Base-by-base conservation (phyloP, 2,888 invertebrate species). In the Ormyrus nitidulus region DNA sequence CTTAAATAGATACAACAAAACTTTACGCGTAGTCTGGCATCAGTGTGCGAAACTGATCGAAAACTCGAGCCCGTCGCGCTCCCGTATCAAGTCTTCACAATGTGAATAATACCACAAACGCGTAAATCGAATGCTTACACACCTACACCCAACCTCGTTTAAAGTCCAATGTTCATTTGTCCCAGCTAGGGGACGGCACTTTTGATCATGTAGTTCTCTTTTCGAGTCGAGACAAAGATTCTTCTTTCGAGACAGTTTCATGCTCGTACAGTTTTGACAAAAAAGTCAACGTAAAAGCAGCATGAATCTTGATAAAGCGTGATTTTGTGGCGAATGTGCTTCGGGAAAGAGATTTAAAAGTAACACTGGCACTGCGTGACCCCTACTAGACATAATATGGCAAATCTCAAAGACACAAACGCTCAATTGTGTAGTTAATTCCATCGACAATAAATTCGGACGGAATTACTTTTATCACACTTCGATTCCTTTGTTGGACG, bases 401-500 rank as follows among this genome's bases (percentile, higher is more conserved):
- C 78, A 78, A 79, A 68, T 76, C 65, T 78, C 74, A 62, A 81
- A 75, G 76, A 82, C 76, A 73, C 76, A 82, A 80, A 80, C 68
- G 66, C 78, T 49, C 72, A n/a, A 64, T 64, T 51, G 48, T 70
- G 64, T 58, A 65, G 46, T 62, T 65, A 71, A 80, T 80, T 80
- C 68, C 73, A 80, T 75, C 74, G 34, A 13, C 51, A 77, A 51
- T 34, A 6, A 61, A 69, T 76, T 7, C 9, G 81, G 80, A 79
- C 82, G 84, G 84, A 82, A 83, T 72, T 81, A 74, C 54, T 78
- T 66, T 75, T 79, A 83, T 89, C 88, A 93, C 58, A 94, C 93
- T 89, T 94, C 94, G 77, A 94, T 93, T 72, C 92, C 93, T 8
- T 86, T 85, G 85, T 94, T 92, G 0, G 95, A 94, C 53, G 88